phyloP scores from a whole-genome alignment of 2,888 invertebrate species.

The Chrysolina americana region DNA sequence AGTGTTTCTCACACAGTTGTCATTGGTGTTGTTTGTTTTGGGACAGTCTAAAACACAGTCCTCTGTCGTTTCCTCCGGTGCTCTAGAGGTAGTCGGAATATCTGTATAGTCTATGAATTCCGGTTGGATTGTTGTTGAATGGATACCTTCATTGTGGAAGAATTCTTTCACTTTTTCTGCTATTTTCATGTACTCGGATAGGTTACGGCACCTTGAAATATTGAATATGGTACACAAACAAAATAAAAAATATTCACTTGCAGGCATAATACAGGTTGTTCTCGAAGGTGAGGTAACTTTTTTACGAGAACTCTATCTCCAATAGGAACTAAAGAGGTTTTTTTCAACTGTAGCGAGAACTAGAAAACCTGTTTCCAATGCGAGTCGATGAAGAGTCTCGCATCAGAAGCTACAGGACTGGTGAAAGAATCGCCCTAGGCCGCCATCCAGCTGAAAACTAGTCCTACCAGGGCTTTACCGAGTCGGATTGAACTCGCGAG shows the following conservation, averaged over 20 bases:
- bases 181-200: constrained; percentile 97
- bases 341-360: no score
- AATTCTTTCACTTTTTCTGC: constrained; percentile 97
- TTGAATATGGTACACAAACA: background rate
- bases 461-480: no score
- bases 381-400: no score
- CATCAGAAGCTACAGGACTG: no score
- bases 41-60: constrained; percentile 91
- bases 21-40: constrained; percentile 75
- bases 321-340: no score
- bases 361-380: no score
- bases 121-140: constrained; percentile 98
- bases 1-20: constrained; percentile 87
- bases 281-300: no score
- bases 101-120: constrained; percentile 90
- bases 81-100: constrained; percentile 64
- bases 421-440: no score
- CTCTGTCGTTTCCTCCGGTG: constrained; percentile 73
- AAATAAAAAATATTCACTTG: background rate
- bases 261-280: no score
- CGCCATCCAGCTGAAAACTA: no score
- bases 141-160: constrained; percentile 98
- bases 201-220: constrained; percentile 83
- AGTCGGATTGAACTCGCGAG: no score
- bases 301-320: no score